Percentiles rank a stretch among this genome's conserved stretches.
phyloP scores from a whole-genome alignment of 2,888 invertebrate species.

The Harpagoxenus sublaevis region DNA sequence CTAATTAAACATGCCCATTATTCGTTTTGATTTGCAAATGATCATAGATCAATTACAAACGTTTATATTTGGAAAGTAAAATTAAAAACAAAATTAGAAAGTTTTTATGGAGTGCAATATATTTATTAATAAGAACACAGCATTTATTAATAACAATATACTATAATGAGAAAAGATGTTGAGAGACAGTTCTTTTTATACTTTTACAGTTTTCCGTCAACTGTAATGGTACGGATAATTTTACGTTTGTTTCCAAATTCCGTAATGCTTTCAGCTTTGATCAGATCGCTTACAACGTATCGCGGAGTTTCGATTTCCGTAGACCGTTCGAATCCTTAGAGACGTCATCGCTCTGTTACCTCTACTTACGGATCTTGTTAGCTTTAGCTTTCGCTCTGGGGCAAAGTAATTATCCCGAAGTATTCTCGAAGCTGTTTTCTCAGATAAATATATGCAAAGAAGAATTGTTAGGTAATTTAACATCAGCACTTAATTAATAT shows the following conservation, averaged over 20 bases:
- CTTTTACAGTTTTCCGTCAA: background rate
- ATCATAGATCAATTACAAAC: background rate
- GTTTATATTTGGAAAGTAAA: background rate
- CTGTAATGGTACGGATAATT: background rate
- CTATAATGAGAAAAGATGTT: background rate
- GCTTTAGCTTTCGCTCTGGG: constrained; percentile 59
- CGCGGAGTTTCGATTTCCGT: constrained; percentile 70
- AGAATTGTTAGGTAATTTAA: constrained; percentile 45
- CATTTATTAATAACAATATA: background rate
- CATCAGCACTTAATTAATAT: constrained; percentile 43
- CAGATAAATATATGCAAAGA: constrained; percentile 64
- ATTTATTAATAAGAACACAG: background rate
- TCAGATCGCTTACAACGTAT: constrained; percentile 40
- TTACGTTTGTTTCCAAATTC: background rate
- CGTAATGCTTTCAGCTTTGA: background rate
- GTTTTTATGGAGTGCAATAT: background rate
- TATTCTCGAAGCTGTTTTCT: constrained; percentile 62
- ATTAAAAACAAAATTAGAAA: background rate
- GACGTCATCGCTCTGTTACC: constrained; percentile 46
- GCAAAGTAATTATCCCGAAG: constrained; percentile 65
- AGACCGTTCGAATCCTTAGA: constrained; percentile 65
- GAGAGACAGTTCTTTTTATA: background rate
- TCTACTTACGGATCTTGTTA: constrained; percentile 65
- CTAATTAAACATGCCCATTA: background rate
- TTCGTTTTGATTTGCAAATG: background rate